Evolutionary conservation across 2,888 invertebrate species (phyloP).

Genomic region (Drosophila testacea): DNA sequence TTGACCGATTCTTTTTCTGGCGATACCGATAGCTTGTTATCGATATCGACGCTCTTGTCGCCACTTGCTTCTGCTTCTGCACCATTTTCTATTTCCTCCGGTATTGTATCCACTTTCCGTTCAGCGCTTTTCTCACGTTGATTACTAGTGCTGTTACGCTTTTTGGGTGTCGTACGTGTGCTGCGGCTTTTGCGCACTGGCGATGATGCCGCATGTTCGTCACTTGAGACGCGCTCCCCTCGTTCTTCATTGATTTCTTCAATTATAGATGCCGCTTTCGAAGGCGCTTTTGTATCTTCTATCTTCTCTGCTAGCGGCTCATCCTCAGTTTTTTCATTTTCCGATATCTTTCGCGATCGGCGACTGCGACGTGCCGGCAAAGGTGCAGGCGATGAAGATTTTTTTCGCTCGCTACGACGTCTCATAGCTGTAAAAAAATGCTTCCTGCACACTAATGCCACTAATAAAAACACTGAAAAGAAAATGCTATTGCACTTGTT

Average conservation of each 20-base stretch:
- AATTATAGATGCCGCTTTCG: constrained; percentile 39
- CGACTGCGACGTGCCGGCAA: constrained; percentile 79
- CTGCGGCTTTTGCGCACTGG: constrained; percentile 69
- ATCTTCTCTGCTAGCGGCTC: constrained; percentile 47
- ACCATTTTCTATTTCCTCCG: constrained; percentile 86
- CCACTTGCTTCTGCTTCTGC: constrained; percentile 27
- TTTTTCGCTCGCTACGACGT: constrained; percentile 90
- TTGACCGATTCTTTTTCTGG: constrained; percentile 8
- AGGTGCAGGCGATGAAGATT: constrained; percentile 88
- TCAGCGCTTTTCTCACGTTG: constrained; percentile 77
- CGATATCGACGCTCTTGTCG: constrained; percentile 38
- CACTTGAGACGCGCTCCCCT: constrained; percentile 63
- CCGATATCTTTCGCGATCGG: constrained; percentile 75
- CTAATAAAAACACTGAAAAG: constrained; percentile 39
- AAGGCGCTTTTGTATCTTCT: constrained; percentile 36
- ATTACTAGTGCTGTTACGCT: constrained; percentile 51
- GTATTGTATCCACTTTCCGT: constrained; percentile 86
- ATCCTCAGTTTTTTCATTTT: constrained; percentile 71
- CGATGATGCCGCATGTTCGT: constrained; percentile 62
- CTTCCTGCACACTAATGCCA: constrained; percentile 43
- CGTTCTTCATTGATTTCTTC: constrained; percentile 63
- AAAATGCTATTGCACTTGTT: constrained; percentile 46
- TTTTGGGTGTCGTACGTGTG: constrained; percentile 73
- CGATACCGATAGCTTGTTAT: constrained; percentile 49
- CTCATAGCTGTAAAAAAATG: constrained; percentile 86